Percentiles rank a stretch among this genome's conserved stretches.
Evolutionary conservation across 2,113 vertebrate species (phyloP).

Genomic region (Clarias batrachus): DNA sequence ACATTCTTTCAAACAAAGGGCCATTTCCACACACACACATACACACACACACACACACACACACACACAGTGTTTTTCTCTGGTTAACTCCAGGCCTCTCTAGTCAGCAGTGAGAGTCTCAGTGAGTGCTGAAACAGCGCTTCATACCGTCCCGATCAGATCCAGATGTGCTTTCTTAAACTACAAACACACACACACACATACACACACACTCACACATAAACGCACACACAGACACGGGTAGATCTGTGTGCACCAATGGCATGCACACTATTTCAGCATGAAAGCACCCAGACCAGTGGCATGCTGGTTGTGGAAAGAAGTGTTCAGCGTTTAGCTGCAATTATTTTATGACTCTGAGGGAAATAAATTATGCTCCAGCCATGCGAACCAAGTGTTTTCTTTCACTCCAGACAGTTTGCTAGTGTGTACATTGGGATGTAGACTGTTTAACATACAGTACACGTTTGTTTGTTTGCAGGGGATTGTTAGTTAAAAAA

Average conservation of each 20-base stretch:
- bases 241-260: conserved; percentile 21
- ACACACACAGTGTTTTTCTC: conserved; percentile 21
- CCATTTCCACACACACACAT: not conserved
- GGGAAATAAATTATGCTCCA: not conserved
- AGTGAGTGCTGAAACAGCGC: conserved; percentile 49
- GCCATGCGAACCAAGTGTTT: not conserved
- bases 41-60: conserved; percentile 26
- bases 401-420: not conserved
- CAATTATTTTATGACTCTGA: conserved; percentile 15
- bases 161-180: conserved; percentile 47
- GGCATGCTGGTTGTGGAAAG: conserved; percentile 31
- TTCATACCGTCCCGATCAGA: conserved; percentile 44
- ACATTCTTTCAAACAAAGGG: not conserved
- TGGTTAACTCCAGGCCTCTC: conserved; percentile 30
- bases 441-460: not conserved
- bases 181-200: conserved; percentile 26
- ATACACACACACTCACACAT: conserved; percentile 3
- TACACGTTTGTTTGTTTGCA: not conserved
- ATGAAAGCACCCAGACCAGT: conserved; percentile 24
- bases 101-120: conserved; percentile 49
- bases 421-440: not conserved
- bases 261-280: conserved; percentile 25
- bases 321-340: conserved; percentile 27
- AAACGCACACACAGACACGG: conserved; percentile 18
- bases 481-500: too few relatives aligned